Evolutionary conservation across 2,113 vertebrate species (phyloP).

Genomic region (Grallaria varia): DNA sequence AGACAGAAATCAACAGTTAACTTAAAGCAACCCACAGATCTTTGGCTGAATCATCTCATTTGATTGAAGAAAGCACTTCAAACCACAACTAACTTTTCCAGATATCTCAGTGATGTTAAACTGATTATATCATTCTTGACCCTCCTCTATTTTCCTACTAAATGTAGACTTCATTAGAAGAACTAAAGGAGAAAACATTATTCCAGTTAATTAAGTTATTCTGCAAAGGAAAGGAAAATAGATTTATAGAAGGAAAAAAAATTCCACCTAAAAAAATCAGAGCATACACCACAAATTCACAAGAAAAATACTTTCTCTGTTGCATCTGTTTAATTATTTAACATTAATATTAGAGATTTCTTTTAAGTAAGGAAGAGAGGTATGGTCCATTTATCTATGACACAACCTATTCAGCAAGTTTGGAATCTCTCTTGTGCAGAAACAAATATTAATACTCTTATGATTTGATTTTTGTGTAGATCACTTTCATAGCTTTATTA

Average conservation of each 20-base stretch:
- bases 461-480: not conserved
- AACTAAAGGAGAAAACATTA: not conserved
- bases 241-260: not conserved
- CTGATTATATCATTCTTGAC: not conserved
- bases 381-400: not conserved
- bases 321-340: not conserved
- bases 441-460: not conserved
- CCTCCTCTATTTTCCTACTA: not conserved
- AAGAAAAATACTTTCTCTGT: not conserved
- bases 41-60: not conserved
- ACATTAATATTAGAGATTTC: not conserved
- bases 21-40: not conserved
- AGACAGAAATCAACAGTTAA: not conserved
- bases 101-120: not conserved
- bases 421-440: not conserved
- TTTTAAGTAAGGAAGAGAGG: not conserved
- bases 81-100: not conserved
- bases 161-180: not conserved
- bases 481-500: not conserved
- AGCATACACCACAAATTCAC: not conserved
- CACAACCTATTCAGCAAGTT: not conserved
- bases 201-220: not conserved
- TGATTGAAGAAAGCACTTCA: not conserved
- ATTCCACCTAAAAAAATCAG: not conserved
- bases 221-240: not conserved